Conservation (phyloP, 1,140 invertebrate genomes). For the Drosophila gunungcola region DNA sequence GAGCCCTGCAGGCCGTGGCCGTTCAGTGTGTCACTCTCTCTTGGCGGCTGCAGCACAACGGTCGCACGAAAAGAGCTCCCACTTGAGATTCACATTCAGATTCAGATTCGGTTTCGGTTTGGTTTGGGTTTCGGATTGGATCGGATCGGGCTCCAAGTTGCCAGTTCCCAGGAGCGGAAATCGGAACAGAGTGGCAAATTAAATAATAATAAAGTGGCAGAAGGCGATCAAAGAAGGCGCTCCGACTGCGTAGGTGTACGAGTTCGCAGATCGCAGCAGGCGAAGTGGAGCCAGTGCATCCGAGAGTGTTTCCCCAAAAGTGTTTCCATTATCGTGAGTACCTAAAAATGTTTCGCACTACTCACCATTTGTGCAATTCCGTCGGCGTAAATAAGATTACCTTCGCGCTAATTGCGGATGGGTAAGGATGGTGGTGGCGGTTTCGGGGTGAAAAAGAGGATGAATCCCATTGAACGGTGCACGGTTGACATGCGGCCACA, state of each 20-base stretch:
- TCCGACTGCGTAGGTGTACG: slow-evolving; percentile 16
- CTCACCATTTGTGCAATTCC: slow-evolving; percentile 71
- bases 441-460: slow-evolving; percentile 4
- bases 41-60: slow-evolving; percentile 71
- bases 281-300: slow-evolving; percentile 39
- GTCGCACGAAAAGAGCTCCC: slow-evolving; percentile 47
- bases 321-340: slow-evolving; percentile 54
- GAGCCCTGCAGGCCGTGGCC: slow-evolving; percentile 44
- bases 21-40: slow-evolving; percentile 72
- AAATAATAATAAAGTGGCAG: slow-evolving; percentile 36
- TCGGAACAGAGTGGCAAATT: slow-evolving; percentile 32
- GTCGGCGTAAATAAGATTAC: slow-evolving; percentile 79
- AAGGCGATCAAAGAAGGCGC: slow-evolving; percentile 43
- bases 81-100: slow-evolving; percentile 15
- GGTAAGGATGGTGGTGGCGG: slow-evolving; percentile 31
- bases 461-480: slow-evolving; percentile 25
- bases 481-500: slow-evolving; percentile 54
- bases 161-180: slow-evolving; percentile 35
- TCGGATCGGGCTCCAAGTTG: slow-evolving; percentile 1
- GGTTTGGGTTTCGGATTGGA: neutral
- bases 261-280: slow-evolving; percentile 7
- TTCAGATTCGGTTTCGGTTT: slow-evolving; percentile 13
- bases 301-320: slow-evolving; percentile 39
- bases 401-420: slow-evolving; percentile 77
- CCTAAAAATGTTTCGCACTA: slow-evolving; percentile 44